phyloP scores from a whole-genome alignment of 2,113 vertebrate genomes.

The Laticauda laticaudata region DNA sequence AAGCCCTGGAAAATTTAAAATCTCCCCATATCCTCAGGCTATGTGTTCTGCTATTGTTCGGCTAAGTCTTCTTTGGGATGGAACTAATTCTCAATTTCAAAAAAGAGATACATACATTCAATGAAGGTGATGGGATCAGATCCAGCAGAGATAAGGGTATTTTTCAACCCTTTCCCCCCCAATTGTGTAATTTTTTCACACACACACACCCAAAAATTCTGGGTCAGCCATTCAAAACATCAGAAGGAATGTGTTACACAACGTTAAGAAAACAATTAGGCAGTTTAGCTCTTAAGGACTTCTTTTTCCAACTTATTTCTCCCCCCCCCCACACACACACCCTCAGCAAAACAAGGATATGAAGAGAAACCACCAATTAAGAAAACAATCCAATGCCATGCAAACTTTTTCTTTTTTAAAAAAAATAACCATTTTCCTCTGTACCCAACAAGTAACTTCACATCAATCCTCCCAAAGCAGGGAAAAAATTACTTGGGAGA shows the following conservation, averaged over 20 bases:
- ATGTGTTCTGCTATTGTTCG: neutral
- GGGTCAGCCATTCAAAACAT: neutral
- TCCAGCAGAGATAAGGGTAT: neutral
- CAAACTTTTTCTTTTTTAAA: neutral
- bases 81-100: neutral
- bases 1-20: neutral
- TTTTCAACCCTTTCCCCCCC: neutral
- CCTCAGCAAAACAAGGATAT: neutral
- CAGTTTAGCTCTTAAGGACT: neutral
- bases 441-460: neutral
- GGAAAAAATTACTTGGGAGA: neutral
- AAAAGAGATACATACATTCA: neutral
- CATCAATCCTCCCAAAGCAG: fast-evolving
- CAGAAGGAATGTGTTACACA: neutral
- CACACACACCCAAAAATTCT: neutral
- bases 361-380: neutral
- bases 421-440: neutral
- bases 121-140: neutral
- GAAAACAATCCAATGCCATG: neutral
- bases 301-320: neutral
- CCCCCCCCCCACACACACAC: too few relatives aligned
- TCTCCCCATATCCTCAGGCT: neutral
- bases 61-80: neutral
- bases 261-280: neutral
- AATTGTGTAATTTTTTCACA: neutral